Percentiles rank a stretch among this genome's conserved stretches.
phyloP scores from a whole-genome alignment of 2,113 vertebrate species.

The Engraulis encrasicolus region DNA sequence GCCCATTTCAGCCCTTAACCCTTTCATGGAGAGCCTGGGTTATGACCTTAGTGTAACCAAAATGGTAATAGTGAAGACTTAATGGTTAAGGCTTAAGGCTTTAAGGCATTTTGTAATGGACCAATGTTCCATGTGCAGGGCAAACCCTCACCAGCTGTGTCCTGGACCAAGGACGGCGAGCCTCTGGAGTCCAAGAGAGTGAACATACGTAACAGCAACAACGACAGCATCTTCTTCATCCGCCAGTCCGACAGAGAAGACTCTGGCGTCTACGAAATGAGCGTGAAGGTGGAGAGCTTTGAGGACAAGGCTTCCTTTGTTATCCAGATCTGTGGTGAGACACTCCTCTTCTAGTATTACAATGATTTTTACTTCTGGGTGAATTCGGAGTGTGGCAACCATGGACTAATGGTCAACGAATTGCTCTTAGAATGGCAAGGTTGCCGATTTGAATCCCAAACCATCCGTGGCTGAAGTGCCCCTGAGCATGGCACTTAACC shows the following conservation, averaged over 20 bases:
- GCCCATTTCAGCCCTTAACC: too few species aligned
- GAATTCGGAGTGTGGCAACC: too few species aligned
- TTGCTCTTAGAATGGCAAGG: too few species aligned
- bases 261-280: conserved; percentile 89
- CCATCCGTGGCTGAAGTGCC: too few species aligned
- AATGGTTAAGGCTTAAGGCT: too few species aligned
- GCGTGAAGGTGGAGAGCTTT: conserved; percentile 78
- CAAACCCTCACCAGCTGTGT: conserved; percentile 85
- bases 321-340: conserved; percentile 88
- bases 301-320: conserved; percentile 83
- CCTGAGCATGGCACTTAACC: too few species aligned
- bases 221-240: conserved; percentile 93
- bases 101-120: background rate
- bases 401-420: too few species aligned
- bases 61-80: too few species aligned
- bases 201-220: conserved; percentile 77
- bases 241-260: conserved; percentile 80
- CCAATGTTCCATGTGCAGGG: conserved; percentile 70
- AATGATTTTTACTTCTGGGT: background rate
- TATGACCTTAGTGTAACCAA: too few species aligned
- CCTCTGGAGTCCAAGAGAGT: conserved; percentile 81
- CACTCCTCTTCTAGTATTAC: background rate
- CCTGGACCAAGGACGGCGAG: conserved; percentile 83
- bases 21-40: too few species aligned
- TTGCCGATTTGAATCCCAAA: too few species aligned